phyloP scores from a whole-genome alignment of 2,113 vertebrate species.

The Myiopsitta monachus region DNA sequence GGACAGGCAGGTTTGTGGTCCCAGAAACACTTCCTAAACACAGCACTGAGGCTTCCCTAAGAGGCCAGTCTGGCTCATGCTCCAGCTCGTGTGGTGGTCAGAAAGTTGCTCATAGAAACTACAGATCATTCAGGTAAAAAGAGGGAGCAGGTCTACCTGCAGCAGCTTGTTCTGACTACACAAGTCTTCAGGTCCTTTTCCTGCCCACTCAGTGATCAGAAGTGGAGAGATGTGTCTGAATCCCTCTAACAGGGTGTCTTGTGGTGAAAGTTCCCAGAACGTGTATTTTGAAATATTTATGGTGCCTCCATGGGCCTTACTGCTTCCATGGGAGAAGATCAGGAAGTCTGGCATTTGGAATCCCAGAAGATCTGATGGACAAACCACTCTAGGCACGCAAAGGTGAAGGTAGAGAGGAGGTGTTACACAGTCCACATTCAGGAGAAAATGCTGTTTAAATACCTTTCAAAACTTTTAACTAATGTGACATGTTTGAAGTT shows the following conservation, averaged over 20 bases:
- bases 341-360: neutral
- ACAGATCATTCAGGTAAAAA: neutral
- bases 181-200: neutral
- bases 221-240: neutral
- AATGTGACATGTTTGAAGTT: neutral
- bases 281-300: neutral
- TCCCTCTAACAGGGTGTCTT: neutral
- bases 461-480: neutral
- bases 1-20: neutral
- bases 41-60: neutral
- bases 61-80: neutral
- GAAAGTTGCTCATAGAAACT: neutral
- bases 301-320: neutral
- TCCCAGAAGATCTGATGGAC: neutral
- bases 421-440: neutral
- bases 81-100: neutral
- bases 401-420: neutral
- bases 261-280: neutral
- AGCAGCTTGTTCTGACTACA: neutral
- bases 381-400: neutral
- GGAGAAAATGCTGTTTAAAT: neutral
- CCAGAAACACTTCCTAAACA: neutral
- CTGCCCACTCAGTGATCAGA: rapidly evolving
- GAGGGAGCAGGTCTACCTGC: neutral
- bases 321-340: neutral